Base-by-base conservation (phyloP, 1,140 invertebrate genomes). In the Sarcophaga peregrina region DNA sequence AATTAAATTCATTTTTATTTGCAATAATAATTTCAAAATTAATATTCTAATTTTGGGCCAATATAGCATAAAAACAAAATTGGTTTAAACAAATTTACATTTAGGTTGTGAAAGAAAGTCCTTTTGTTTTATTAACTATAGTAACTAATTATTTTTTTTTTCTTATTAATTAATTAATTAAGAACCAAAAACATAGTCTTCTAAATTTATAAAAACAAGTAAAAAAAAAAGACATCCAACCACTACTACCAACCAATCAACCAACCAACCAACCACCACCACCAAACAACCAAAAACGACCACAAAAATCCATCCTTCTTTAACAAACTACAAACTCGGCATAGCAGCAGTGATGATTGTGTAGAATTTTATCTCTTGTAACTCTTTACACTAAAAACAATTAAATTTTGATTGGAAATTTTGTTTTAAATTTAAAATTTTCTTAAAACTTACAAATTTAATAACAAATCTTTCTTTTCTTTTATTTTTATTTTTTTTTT, bases 291-390 rank as follows among this genome's bases (percentile, higher is more conserved):
- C 62, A 17, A 20, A 25, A 72, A 25, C 17, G 62, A 20, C 17
- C 25, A n/a, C n/a, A 48, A 8, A 37, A 1, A 37, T 37, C 75
- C 6, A 17, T 20, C 62, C 62, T 9, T 20, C 62, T 68, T 68
- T n/a, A 58, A n/a, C n/a, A n/a, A n/a, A 58, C 54, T 58, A 15
- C 62, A 68, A 37, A 68, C 62, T 78, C 75, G 75, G n/a, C 47
- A 78, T 50, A 78, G 75, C 75, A 78, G 75, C 75, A 78, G 75
- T 78, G 75, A 78, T 78, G 47, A 78, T 78, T 50, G 75, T 20
- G 75, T 78, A 78, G 75, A 78, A 78, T 78, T 76, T 78, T 50
- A 78, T 78, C 48, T 78, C 47, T 52, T 50, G 45, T 47, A 62
- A 62, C n/a, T 15, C 54, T 10, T 52, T 5, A 52, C 50, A 52